Evolutionary conservation across 2,113 vertebrate species (phyloP), one percentile per base, ranked within the genome.

Genomic region (Zosterops pallidus): DNA sequence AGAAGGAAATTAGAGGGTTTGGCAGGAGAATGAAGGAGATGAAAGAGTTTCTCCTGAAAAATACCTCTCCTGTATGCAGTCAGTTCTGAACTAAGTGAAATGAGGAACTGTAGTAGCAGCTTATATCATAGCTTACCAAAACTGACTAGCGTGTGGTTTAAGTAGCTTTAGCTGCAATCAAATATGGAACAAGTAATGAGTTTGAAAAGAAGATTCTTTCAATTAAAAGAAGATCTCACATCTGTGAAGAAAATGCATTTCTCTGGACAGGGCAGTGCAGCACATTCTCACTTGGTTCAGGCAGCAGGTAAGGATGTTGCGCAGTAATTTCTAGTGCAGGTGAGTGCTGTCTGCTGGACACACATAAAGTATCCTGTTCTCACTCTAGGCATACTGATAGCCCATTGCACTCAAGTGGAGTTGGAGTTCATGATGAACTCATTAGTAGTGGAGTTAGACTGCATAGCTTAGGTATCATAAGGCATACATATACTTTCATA

Each of bases 1-100:
- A 74, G 63, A 88, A 86, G 72, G 67, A 92, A 91, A 86, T 93
- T 83, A 80, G 31, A 91, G 68, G 70, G 74, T 72, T 91, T 52
- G 31, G 50, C 41, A 89, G 46, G 13, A 83, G 53, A 59, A 47
- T 63, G 57, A 83, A 89, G 67, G 77, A 94, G 90, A 95, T 92
- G 12, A 95, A 65, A 60, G 88, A 63, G 83, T 67, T 20, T 67
- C 56, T 85, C 50, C 62, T 77, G 74, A 69, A 84, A 84, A 91
- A 67, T 77, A 26, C 14, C 18, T 89, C 56, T 92, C 6, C 64
- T 92, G 16, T n/a, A 11, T 3, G 12, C 53, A 57, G 23, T 67
- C 47, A 74, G 59, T 91, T 41, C 56, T 83, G 35, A 72, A 81
- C 29, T 52, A 56, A 86, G 39, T 74, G 60, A 24, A 90, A 78